phyloP scores from a whole-genome alignment of 1,140 invertebrate genomes.

The Thaumatotibia leucotreta region DNA sequence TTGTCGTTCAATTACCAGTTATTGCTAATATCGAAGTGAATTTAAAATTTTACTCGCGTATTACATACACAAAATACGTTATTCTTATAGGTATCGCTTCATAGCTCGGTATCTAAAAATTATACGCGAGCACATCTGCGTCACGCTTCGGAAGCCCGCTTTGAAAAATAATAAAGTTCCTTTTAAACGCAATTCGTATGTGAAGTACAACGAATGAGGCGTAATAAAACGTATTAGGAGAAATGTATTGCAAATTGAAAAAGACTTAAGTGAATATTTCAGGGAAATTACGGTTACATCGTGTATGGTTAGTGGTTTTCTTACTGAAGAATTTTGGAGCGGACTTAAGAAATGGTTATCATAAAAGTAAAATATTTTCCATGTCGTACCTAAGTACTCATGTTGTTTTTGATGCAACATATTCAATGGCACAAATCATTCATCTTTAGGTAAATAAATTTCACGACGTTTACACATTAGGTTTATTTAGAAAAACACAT shows the following conservation, averaged over 20 bases:
- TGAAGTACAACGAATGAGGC: constrained; percentile 60
- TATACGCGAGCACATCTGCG: constrained; percentile 55
- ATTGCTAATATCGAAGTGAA: neutral
- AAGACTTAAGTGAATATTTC: constrained; percentile 12
- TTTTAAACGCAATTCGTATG: constrained; percentile 71
- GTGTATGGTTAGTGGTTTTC: neutral
- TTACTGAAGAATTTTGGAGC: neutral
- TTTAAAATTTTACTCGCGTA: neutral
- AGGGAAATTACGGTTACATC: neutral
- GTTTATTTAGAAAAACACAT: too few relatives aligned
- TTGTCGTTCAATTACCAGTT: neutral
- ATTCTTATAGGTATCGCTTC: constrained; percentile 44
- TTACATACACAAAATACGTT: constrained; percentile 30
- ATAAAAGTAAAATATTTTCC: neutral
- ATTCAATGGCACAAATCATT: too few relatives aligned
- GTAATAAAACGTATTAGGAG: constrained; percentile 67
- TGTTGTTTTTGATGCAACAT: too few relatives aligned
- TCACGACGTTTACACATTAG: too few relatives aligned
- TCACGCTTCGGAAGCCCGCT: constrained; percentile 34
- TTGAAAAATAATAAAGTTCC: constrained; percentile 68
- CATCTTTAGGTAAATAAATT: too few relatives aligned
- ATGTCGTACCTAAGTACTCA: too few relatives aligned
- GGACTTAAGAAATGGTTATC: neutral
- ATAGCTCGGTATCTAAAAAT: constrained; percentile 49
- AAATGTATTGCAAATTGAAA: constrained; percentile 61